A percentile compares a stretch with the other conserved stretches of the same genome.
phyloP scores from a whole-genome alignment of 64 coral and sea anemone genomes.

The Astreopora myriophthalma region DNA sequence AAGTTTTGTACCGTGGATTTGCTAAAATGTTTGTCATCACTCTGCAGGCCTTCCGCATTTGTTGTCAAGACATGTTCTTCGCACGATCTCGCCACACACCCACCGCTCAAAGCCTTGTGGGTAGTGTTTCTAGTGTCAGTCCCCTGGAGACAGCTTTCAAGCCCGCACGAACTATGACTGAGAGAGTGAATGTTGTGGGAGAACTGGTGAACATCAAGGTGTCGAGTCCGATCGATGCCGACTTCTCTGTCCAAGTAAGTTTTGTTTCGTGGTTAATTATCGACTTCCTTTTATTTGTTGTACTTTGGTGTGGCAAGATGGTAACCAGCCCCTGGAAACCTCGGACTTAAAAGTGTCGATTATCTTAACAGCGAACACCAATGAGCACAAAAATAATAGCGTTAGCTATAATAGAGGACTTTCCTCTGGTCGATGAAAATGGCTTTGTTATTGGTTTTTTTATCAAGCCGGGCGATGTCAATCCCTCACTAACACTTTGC shows the following conservation, averaged over 20 bases:
- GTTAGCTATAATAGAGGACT: not conserved
- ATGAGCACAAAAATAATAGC: too few relatives aligned
- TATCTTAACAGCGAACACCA: too few relatives aligned
- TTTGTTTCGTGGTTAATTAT: not conserved
- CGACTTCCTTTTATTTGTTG: too few relatives aligned
- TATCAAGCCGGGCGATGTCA: not conserved
- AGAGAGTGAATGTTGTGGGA: slow-evolving; percentile 91
- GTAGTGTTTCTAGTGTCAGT: slow-evolving; percentile 42
- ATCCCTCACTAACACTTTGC: not conserved
- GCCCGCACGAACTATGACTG: slow-evolving; percentile 65
- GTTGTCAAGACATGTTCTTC: slow-evolving; percentile 99
- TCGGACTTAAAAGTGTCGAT: too few relatives aligned
- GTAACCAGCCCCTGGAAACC: too few relatives aligned
- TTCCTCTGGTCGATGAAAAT: not conserved
- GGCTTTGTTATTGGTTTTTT: not conserved
- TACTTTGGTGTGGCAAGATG: not conserved
- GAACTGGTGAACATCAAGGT: slow-evolving; percentile 99
- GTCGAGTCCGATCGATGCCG: slow-evolving; percentile 61
- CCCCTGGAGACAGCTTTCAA: slow-evolving; percentile 82
- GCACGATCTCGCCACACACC: slow-evolving; percentile 76
- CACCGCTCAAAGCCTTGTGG: slow-evolving; percentile 46
- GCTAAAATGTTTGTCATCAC: not conserved
- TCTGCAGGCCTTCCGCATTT: slow-evolving; percentile 86
- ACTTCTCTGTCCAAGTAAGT: slow-evolving; percentile 90
- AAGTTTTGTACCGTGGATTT: not conserved